These are phyloP conservation scores for Oscheius sp. DNA, from an alignment of 2,888 invertebrate genomes.

Conservation along the genomic window DNA sequence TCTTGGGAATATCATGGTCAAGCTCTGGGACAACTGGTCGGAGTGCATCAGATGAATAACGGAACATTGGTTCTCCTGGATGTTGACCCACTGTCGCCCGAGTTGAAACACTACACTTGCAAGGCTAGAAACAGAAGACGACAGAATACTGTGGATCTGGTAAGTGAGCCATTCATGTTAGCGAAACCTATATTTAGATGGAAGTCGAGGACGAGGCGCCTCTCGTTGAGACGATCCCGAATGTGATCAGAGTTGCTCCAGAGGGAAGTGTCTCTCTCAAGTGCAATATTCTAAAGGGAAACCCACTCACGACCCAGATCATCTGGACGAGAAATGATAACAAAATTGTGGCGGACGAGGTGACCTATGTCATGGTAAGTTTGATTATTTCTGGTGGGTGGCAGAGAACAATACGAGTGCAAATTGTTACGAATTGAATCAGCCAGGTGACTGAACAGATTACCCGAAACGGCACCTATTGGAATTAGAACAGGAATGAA, in stretches of 20 bases:
- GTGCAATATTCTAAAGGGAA: constrained; percentile 48
- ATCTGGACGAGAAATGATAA: constrained; percentile 58
- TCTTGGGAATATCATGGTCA: constrained; percentile 60
- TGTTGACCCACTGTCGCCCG: constrained; percentile 49
- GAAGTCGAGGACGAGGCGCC: constrained; percentile 47
- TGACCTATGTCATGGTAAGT: constrained; percentile 46
- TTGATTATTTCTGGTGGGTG: too few relatives aligned
- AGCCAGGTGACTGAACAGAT: too few relatives aligned
- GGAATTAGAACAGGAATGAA: too few relatives aligned
- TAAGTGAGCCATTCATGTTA: constrained; percentile 9
- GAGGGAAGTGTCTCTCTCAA: constrained; percentile 44
- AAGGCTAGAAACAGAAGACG: constrained; percentile 57
- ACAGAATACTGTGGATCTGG: constrained; percentile 43
- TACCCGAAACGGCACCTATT: too few relatives aligned
- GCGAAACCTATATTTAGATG: constrained; percentile 26
- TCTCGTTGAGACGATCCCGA: constrained; percentile 39
- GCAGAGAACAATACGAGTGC: too few relatives aligned
- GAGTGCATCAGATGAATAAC: constrained; percentile 75
- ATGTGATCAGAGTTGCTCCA: constrained; percentile 36
- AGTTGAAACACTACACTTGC: constrained; percentile 61
- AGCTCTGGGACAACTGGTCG: constrained; percentile 70
- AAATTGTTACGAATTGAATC: too few relatives aligned
- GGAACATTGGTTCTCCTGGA: constrained; percentile 70
- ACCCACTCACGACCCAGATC: constrained; percentile 56
- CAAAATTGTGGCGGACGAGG: constrained; percentile 46